Evolutionary conservation across 2,113 vertebrate species (phyloP).

Genomic region (Myanophis thanlyinensis): DNA sequence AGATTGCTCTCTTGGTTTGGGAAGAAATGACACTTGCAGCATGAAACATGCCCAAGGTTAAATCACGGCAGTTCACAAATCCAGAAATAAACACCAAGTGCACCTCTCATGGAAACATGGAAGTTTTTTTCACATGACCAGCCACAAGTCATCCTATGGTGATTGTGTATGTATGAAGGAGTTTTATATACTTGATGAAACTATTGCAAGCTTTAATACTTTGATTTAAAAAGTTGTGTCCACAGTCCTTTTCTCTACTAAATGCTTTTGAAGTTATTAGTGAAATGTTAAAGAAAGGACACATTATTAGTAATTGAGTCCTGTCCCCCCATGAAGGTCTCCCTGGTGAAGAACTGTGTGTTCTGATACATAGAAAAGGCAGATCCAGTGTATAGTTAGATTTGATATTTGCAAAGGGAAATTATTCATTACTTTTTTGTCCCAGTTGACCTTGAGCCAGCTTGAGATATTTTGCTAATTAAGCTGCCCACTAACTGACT

Average conservation of each 20-base stretch:
- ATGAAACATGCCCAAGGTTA: not conserved
- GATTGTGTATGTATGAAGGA: not conserved
- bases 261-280: not conserved
- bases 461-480: not conserved
- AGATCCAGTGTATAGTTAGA: not conserved
- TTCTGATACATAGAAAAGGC: not conserved
- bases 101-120: not conserved
- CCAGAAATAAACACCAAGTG: not conserved
- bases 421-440: not conserved
- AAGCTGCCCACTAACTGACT: not conserved
- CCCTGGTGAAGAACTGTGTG: not conserved
- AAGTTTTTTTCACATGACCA: not conserved
- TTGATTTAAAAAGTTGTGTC: not conserved
- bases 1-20: not conserved
- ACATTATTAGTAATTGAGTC: not conserved
- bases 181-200: not conserved
- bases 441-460: not conserved
- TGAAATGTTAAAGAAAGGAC: not conserved
- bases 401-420: not conserved
- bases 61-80: not conserved
- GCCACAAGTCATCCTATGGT: not conserved
- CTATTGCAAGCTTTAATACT: not conserved
- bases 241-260: not conserved
- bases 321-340: fast-evolving
- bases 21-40: not conserved